Percentiles rank a stretch among this genome's conserved stretches.
phyloP scores from a whole-genome alignment of 1,140 invertebrate genomes.

The Ptiloglossa arizonensis region DNA sequence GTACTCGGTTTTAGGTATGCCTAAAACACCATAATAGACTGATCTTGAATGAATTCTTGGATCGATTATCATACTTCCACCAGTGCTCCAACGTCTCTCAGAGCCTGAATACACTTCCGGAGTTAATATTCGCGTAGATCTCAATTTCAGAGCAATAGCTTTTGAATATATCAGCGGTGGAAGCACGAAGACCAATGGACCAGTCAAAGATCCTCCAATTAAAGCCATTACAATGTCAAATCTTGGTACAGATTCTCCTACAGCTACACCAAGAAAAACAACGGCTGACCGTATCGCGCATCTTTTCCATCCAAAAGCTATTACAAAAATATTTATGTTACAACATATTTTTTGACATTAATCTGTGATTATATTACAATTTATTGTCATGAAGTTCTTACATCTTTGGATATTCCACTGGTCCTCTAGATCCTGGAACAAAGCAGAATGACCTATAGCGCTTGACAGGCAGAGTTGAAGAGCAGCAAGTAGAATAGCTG shows the following conservation, averaged over 20 bases:
- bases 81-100: conserved; percentile 60
- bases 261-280: conserved; percentile 87
- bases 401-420: conserved; percentile 83
- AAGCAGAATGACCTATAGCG: conserved; percentile 87
- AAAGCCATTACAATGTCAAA: conserved; percentile 95
- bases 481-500: conserved; percentile 86
- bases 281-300: conserved; percentile 88
- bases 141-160: conserved; percentile 73
- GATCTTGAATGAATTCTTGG: conserved; percentile 74
- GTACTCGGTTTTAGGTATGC: conserved; percentile 24
- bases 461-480: conserved; percentile 89
- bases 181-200: conserved; percentile 92
- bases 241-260: conserved; percentile 91
- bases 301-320: conserved; percentile 91
- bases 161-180: conserved; percentile 90
- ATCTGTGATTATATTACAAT: neutral
- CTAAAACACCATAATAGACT: conserved; percentile 57
- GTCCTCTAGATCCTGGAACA: conserved; percentile 89
- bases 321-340: conserved; percentile 62
- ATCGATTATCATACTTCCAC: conserved; percentile 57
- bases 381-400: conserved; percentile 66
- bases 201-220: conserved; percentile 91
- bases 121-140: conserved; percentile 6
- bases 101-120: conserved; percentile 65
- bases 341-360: neutral